phyloP scores from a whole-genome alignment of 2,797 vertebrate species.

The Etheostoma perlongum region DNA sequence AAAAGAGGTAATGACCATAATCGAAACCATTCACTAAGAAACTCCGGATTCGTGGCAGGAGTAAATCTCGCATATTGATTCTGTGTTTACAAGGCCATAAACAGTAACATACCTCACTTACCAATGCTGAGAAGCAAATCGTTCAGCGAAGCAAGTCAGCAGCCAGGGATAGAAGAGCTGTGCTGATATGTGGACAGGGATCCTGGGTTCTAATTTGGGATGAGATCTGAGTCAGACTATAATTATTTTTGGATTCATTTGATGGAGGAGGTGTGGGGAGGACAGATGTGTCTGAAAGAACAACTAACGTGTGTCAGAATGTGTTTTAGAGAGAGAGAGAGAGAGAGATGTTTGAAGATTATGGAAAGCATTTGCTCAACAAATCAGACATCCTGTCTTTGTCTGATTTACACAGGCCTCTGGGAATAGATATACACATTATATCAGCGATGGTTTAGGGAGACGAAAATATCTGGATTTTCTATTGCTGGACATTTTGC shows the following conservation, averaged over 20 bases:
- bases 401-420: background rate
- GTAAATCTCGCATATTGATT: slow-evolving; percentile 61
- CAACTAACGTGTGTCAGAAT: slow-evolving; percentile 45
- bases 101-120: slow-evolving; percentile 39
- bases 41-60: slow-evolving; percentile 26
- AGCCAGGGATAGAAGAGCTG: background rate
- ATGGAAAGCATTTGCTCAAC: slow-evolving; percentile 10
- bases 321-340: background rate
- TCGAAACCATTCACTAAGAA: slow-evolving; percentile 4
- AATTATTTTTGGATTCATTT: slow-evolving; percentile 60
- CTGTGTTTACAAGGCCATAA: slow-evolving; percentile 51
- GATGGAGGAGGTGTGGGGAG: slow-evolving; percentile 53
- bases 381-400: slow-evolving; percentile 30
- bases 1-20: slow-evolving; percentile 11
- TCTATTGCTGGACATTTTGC: background rate
- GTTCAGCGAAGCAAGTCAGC: slow-evolving; percentile 16
- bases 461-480: background rate
- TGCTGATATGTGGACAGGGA: background rate
- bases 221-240: slow-evolving; percentile 27
- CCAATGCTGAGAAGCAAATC: slow-evolving; percentile 25
- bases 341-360: background rate
- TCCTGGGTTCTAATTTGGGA: background rate
- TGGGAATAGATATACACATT: background rate
- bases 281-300: slow-evolving; percentile 62
- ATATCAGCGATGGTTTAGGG: background rate